Evolutionary conservation across 2,888 invertebrate species (phyloP), one percentile per base, ranked within the genome.

Genomic region (Apamea monoglypha): DNA sequence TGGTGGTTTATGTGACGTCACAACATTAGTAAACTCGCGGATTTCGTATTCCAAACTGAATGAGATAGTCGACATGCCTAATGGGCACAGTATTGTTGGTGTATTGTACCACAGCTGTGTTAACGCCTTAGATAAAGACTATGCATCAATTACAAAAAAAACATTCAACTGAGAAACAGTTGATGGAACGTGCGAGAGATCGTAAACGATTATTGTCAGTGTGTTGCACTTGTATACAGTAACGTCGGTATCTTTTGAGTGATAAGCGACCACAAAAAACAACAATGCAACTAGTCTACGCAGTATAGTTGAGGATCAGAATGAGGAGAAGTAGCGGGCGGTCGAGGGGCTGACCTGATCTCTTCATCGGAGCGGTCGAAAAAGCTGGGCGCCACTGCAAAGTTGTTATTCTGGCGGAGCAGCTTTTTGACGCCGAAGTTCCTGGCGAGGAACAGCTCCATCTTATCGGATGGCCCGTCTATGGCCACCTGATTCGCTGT

Each of bases 391-490:
- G 94, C 83, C 2, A 95, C 90, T 0, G 95, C 95, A 68, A 96
- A 96, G 88, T 96, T 96, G 88, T 96, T 96, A 80, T 95, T 96
- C 76, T 96, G 96, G 0, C 97, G 95, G 21, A 94, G 44, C 44
- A 97, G 93, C 5, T 90, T 90, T 29, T 93, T 90, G 47, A 97
- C 83, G 32, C 97, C 97, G 94, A 99, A 99, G 94, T 99, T 98
- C 93, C 98, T 99, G 64, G 97, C 97, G 36, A 99, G 96, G 95
- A 99, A 99, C 56, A 97, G 97, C 87, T 98, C 97, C 91, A 99
- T 98, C 94, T 99, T 99, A 72, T 98, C 97, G 0, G 99, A 99
- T 0, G 99, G 99, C 64, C 99, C 97, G 95, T 99, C 99, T 84
- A 99, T 98, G 0, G 99, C 99, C 90, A 99, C 95, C 92, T 98